Percentiles rank a stretch among this genome's conserved stretches.
These are phyloP conservation scores for Pitangus sulphuratus DNA, from an alignment of 2,797 vertebrate genomes.

Conservation along the genomic window DNA sequence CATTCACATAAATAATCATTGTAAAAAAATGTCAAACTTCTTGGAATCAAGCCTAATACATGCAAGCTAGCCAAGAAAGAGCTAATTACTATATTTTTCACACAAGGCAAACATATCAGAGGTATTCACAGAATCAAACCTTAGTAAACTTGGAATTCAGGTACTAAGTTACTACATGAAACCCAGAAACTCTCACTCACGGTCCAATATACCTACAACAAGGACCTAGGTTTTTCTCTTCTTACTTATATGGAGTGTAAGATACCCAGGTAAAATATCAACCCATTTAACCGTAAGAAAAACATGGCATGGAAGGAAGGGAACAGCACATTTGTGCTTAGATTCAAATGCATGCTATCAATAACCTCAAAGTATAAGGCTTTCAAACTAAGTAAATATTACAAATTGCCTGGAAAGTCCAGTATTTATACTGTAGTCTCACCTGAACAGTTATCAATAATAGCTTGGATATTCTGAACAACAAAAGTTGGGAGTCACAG, in stretches of 20 bases:
- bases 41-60: background rate
- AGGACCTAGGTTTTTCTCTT: background rate
- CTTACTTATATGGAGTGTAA: background rate
- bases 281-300: background rate
- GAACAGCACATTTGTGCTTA: background rate
- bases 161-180: background rate
- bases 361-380: background rate
- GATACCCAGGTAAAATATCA: background rate
- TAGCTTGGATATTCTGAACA: background rate
- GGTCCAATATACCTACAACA: rapidly evolving
- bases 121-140: background rate
- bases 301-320: background rate
- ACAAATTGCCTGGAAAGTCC: background rate
- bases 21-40: background rate
- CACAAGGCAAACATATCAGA: background rate
- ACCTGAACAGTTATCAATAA: background rate
- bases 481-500: background rate
- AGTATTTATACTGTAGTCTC: background rate
- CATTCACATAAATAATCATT: background rate
- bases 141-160: background rate
- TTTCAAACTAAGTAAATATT: background rate
- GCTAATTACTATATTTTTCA: background rate
- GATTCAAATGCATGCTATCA: background rate
- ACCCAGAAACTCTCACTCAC: background rate
- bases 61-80: background rate